Evolutionary conservation across 2,797 vertebrate genomes (phyloP).

Genomic region (Microctenopoma steveboyesi): DNA sequence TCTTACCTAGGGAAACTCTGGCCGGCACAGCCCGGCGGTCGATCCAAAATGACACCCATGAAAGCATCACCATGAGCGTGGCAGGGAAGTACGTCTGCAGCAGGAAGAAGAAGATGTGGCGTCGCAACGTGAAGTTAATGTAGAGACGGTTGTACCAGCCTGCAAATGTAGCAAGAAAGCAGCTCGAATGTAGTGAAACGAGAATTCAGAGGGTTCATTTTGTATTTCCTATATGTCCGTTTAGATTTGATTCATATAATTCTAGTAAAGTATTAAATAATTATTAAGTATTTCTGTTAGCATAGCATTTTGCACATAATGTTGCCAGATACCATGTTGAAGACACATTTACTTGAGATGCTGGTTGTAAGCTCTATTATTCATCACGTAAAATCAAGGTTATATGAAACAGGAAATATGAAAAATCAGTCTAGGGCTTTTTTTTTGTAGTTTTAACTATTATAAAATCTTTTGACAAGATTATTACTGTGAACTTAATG

Average conservation of each 20-base stretch:
- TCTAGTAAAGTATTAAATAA: no score
- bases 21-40: conserved; percentile 95
- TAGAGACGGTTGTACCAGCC: conserved; percentile 98
- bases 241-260: no score
- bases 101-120: conserved; percentile 98
- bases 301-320: not conserved
- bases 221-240: no score
- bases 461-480: no score
- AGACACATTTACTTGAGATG: no score
- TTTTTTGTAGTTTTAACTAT: no score
- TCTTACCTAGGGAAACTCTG: conserved; percentile 92
- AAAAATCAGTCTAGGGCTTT: no score
- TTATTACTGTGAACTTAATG: no score
- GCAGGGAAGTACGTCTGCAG: conserved; percentile 96
- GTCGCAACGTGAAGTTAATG: conserved; percentile 93
- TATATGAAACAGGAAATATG: no score
- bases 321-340: not conserved
- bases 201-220: not conserved
- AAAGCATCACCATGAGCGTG: conserved; percentile 95
- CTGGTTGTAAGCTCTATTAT: no score
- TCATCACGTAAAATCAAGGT: no score
- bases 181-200: not conserved
- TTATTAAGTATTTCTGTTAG: no score
- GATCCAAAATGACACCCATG: conserved; percentile 99
- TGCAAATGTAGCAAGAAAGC: conserved; percentile 63